These are phyloP conservation scores for Lagocephalus sceleratus DNA, from an alignment of 2,797 vertebrate species.

Conservation along the genomic window DNA sequence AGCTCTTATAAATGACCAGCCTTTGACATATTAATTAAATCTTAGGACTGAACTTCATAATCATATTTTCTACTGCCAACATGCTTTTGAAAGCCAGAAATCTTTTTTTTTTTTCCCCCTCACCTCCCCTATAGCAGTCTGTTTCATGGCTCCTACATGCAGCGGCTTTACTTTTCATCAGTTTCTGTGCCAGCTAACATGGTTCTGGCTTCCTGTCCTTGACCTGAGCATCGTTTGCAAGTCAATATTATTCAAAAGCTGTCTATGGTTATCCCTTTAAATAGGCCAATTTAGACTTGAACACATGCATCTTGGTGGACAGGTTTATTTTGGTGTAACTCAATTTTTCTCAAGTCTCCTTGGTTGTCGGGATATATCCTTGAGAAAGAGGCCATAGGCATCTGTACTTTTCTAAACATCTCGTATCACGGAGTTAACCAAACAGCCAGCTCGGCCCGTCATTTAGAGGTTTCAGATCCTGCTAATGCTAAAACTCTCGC, in stretches of 20 bases:
- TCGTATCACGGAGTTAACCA: constrained; percentile 45
- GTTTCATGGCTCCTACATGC: constrained; percentile 35
- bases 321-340: constrained; percentile 84
- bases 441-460: constrained; percentile 5
- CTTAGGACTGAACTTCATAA: constrained; percentile 9
- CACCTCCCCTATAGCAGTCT: constrained; percentile 2
- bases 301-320: constrained; percentile 83
- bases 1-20: too few relatives aligned
- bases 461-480: constrained; percentile 16
- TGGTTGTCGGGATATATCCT: constrained; percentile 76
- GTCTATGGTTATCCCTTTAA: constrained; percentile 81
- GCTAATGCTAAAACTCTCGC: constrained; percentile 27
- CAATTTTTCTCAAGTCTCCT: constrained; percentile 85
- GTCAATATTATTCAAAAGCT: constrained; percentile 80
- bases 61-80: constrained; percentile 5
- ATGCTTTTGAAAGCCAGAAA: constrained; percentile 3
- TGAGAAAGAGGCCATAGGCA: constrained; percentile 78
- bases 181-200: constrained; percentile 55
- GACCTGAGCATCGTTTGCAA: constrained; percentile 73
- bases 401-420: constrained; percentile 71
- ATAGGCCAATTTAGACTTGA: constrained; percentile 80
- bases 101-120: not conserved
- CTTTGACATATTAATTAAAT: constrained; percentile 14
- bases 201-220: constrained; percentile 66
- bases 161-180: constrained; percentile 62